Conservation (phyloP, 2,888 invertebrate species). For the Phytoseiulus persimilis region DNA sequence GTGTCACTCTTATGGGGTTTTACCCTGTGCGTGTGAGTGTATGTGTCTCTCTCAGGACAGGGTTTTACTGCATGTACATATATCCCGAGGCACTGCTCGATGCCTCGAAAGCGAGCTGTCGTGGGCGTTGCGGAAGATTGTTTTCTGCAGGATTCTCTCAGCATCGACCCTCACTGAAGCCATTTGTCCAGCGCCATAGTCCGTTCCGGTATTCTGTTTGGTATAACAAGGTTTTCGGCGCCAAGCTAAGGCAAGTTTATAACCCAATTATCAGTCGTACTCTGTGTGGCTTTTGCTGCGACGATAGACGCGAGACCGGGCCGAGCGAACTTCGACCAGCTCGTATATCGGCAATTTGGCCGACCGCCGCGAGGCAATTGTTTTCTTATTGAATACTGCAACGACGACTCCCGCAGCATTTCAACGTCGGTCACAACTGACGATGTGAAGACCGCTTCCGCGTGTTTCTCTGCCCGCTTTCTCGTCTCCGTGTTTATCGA, state of each 20-base stretch:
- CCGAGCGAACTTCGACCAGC: background rate
- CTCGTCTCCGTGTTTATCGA: background rate
- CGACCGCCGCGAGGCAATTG: background rate
- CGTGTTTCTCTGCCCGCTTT: background rate
- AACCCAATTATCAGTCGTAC: background rate
- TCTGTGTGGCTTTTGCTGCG: background rate
- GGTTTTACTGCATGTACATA: no score
- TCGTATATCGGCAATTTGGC: background rate
- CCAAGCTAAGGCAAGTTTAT: background rate
- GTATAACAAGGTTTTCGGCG: background rate
- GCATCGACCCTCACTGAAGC: background rate
- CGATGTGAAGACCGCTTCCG: background rate
- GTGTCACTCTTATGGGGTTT: no score
- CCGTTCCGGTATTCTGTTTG: background rate
- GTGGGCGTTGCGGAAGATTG: no score
- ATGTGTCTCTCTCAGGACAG: no score
- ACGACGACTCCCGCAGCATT: background rate
- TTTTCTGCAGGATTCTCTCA: background rate
- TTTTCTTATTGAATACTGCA: background rate
- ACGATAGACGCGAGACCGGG: background rate
- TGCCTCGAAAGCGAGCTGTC: no score
- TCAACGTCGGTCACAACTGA: background rate
- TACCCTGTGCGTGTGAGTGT: no score
- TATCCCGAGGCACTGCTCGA: no score
- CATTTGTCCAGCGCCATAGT: background rate